Conservation (phyloP, 1,140 invertebrate species). For the Orussus abietinus region DNA sequence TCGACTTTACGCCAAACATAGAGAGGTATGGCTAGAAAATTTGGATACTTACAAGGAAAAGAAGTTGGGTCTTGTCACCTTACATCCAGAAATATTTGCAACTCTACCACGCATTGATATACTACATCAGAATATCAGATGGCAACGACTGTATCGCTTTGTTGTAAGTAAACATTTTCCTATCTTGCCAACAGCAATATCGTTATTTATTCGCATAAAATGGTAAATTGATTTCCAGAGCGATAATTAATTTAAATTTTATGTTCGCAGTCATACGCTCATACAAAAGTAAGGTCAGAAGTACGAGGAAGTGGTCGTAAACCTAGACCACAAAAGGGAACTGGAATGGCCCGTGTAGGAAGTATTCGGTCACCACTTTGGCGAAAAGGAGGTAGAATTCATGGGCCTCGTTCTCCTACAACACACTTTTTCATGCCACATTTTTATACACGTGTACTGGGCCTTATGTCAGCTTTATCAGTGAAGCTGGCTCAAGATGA, state of each 20-base stretch:
- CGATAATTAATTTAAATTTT: constrained; percentile 13
- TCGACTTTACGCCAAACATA: constrained; percentile 55
- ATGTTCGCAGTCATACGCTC: constrained; percentile 61
- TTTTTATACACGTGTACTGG: constrained; percentile 67
- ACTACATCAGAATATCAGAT: constrained; percentile 80
- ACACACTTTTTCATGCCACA: constrained; percentile 92
- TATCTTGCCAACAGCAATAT: constrained; percentile 2
- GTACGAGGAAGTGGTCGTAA: constrained; percentile 83
- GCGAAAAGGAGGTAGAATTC: constrained; percentile 72
- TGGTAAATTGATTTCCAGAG: constrained; percentile 1
- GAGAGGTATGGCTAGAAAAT: constrained; percentile 91
- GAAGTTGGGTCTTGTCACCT: constrained; percentile 78
- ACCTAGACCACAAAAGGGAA: constrained; percentile 95
- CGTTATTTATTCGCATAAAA: constrained; percentile 9
- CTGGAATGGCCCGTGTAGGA: constrained; percentile 84
- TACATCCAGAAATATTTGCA: constrained; percentile 88
- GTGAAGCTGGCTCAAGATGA: constrained; percentile 94
- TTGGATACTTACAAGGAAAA: constrained; percentile 73
- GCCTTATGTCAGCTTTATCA: constrained; percentile 79
- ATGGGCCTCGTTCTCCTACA: constrained; percentile 85
- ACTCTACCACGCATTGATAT: constrained; percentile 82
- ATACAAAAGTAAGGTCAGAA: constrained; percentile 75
- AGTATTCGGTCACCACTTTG: constrained; percentile 86
- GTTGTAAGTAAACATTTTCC: constrained; percentile 59
- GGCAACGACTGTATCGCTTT: constrained; percentile 83